A percentile compares a stretch with the other conserved stretches of the same genome.
These are phyloP conservation scores for Nansenia antarctica DNA, from an alignment of 2,113 vertebrate genomes.

Conservation along the genomic window DNA sequence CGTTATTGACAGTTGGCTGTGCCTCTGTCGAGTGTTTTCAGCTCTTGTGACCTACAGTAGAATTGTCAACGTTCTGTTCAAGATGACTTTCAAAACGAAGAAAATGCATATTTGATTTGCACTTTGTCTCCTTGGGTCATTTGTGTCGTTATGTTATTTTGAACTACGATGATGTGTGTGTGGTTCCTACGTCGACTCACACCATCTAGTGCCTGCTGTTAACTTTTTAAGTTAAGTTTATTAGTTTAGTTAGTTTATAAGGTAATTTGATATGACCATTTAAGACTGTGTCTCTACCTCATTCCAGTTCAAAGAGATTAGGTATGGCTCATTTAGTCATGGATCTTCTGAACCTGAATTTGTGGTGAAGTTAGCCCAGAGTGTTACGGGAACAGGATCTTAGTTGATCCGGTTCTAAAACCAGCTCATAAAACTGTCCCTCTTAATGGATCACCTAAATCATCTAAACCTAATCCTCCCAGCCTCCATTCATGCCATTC, in stretches of 20 bases:
- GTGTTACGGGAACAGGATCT: conserved; percentile 71
- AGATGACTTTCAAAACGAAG: too few species aligned
- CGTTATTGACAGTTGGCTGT: too few species aligned
- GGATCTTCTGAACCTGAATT: conserved; percentile 68
- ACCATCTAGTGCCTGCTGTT: not conserved
- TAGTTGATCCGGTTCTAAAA: conserved; percentile 68
- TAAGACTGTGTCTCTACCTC: conserved; percentile 59
- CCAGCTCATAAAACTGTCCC: conserved; percentile 68
- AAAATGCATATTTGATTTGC: too few species aligned
- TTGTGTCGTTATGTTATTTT: too few species aligned
- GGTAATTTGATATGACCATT: conserved; percentile 69
- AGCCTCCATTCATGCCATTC: too few species aligned
- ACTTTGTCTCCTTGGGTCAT: too few species aligned
- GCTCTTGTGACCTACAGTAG: too few species aligned
- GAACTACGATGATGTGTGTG: too few species aligned
- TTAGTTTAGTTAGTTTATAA: conserved; percentile 64
- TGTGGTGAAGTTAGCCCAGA: conserved; percentile 57
- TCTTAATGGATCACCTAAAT: conserved; percentile 66
- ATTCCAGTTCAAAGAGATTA: conserved; percentile 74
- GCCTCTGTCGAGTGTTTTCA: too few species aligned
- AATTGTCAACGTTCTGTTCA: too few species aligned
- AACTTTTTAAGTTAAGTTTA: conserved; percentile 64
- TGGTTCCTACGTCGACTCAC: not conserved
- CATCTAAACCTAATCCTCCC: too few species aligned
- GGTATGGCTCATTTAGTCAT: conserved; percentile 72